Evolutionary conservation across 2,888 invertebrate genomes (phyloP), one percentile per base, ranked within the genome.

Genomic region (Tribolium freemani): DNA sequence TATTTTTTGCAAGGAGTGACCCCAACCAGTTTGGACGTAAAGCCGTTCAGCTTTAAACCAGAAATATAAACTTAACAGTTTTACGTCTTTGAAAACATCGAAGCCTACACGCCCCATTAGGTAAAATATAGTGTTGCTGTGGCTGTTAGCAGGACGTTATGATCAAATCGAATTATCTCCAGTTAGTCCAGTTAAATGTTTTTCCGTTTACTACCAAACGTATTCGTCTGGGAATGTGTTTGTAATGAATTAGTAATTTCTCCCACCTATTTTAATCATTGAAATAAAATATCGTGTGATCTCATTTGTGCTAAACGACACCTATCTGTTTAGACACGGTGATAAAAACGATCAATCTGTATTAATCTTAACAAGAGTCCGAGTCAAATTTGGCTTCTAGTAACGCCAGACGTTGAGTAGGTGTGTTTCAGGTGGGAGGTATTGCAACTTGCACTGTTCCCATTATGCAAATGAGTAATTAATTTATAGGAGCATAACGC

Each of bases 171-270:
- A 26, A 53, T 53, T 56, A n/a, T 16, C 8, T 11, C 20, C 21
- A 54, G 3, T n/a, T n/a, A 20, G 26, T 6, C 3, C n/a, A 13
- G 2, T 20, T 51, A 16, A 20, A 13, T 51, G 6, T 51, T 20
- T 51, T 51, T 51, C 21, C 20, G 21, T 0, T n/a, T 51, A 5
- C 16, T 20, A 5, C 30, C 31, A 31, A 9, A 31, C 31, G 11
- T 44, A 57, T 44, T 30, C 11, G 44, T 57, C 57, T 16, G 31
- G 44, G 57, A 57, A 57, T 57, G 38, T 44, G 44, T 56, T 56
- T 56, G 38, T 57, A 31, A 57, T 46, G 46, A 60, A 60, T 60
- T 46, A 20, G n/a, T 11, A 46, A 60, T 60, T 10, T 10, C 60
- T 60, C 60, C 60, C 60, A 60, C 60, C 46, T 48, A 8, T 44